Conservation (phyloP, 2,797 vertebrate genomes). For the Lepus townsendii region DNA sequence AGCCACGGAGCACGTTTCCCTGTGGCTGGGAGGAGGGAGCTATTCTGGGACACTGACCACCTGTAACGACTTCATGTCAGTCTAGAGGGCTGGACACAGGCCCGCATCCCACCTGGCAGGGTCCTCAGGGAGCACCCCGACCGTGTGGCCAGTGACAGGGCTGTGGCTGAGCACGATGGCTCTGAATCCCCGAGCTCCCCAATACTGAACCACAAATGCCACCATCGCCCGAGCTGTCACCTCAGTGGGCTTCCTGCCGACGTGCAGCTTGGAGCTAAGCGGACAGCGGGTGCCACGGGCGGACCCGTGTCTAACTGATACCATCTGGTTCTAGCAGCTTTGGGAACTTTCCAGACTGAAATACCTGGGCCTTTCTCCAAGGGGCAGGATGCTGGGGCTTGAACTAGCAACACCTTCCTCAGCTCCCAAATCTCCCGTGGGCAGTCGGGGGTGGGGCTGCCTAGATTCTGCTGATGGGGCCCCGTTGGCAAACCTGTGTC, state of each 20-base stretch:
- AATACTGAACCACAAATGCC: background rate
- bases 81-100: background rate
- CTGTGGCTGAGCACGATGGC: too few species aligned
- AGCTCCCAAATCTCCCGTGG: accelerated
- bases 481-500: too few species aligned
- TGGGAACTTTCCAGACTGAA: background rate
- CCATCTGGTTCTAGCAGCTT: background rate
- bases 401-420: too few species aligned
- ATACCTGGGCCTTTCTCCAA: accelerated
- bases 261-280: accelerated
- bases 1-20: too few species aligned
- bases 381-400: accelerated
- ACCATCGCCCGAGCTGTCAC: accelerated
- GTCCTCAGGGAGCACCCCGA: background rate
- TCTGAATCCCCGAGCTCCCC: background rate
- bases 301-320: background rate
- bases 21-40: too few species aligned
- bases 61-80: background rate
- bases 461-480: accelerated
- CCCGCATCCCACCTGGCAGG: accelerated
- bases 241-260: background rate
- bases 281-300: background rate
- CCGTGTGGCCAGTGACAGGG: accelerated
- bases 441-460: too few species aligned
- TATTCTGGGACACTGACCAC: background rate